Evolutionary conservation across 2,113 vertebrate species (phyloP).

Genomic region (Forbesichthys agassizii): DNA sequence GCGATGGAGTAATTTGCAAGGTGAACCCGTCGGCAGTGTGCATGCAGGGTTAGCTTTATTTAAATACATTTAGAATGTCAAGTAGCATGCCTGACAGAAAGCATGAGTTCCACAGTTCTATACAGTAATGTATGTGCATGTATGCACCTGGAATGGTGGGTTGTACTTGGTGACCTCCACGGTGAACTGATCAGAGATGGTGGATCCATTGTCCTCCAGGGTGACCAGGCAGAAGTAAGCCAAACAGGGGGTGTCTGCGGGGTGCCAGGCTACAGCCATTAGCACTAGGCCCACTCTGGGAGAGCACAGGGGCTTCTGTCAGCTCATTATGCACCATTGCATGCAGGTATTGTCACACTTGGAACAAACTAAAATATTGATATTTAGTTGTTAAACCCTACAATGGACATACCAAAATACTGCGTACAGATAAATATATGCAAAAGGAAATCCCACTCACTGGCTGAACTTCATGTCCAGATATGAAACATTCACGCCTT

Average conservation of each 20-base stretch:
- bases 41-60: no score
- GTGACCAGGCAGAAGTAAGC: constrained; percentile 90
- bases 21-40: no score
- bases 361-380: no score
- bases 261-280: constrained; percentile 91
- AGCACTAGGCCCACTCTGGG: constrained; percentile 87
- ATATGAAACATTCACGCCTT: constrained; percentile 84
- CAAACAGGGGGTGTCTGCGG: constrained; percentile 84
- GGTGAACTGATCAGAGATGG: constrained; percentile 82
- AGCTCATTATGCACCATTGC: not conserved
- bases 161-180: constrained; percentile 94
- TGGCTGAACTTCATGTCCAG: constrained; percentile 89
- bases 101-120: no score
- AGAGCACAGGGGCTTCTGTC: not conserved
- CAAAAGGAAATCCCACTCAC: constrained; percentile 75
- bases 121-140: no score
- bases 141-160: constrained; percentile 85
- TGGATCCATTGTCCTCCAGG: constrained; percentile 80
- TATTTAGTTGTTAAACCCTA: not conserved
- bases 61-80: no score
- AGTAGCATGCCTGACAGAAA: no score
- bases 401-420: not conserved
- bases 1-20: no score
- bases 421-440: not conserved
- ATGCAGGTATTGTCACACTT: not conserved